Evolutionary conservation across 2,113 vertebrate species (phyloP).

Genomic region (Sturnira hondurensis): DNA sequence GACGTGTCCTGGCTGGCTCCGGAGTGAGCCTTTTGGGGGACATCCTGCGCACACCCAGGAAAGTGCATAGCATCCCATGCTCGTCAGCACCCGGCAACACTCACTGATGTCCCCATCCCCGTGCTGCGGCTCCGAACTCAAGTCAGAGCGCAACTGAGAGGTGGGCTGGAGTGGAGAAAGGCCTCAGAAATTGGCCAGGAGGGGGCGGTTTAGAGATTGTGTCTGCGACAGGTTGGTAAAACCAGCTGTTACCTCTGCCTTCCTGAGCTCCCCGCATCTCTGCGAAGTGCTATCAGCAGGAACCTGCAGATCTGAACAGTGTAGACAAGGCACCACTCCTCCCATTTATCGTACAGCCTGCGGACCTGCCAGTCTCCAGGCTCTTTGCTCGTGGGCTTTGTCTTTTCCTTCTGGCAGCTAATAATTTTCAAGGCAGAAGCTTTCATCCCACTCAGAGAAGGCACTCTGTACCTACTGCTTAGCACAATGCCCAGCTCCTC

Average conservation of each 20-base stretch:
- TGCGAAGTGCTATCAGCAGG: no score
- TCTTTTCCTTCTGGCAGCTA: neutral
- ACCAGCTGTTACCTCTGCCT: neutral
- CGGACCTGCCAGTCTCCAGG: neutral
- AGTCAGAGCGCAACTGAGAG: no score
- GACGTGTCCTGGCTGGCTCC: fast-evolving
- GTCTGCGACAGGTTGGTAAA: neutral
- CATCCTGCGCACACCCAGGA: neutral
- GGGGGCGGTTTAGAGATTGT: neutral
- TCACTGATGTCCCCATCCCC: fast-evolving
- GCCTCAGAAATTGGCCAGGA: neutral
- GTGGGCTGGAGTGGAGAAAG: neutral
- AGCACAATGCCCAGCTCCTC: neutral
- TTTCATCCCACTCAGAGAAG: neutral
- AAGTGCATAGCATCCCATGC: fast-evolving
- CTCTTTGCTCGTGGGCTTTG: neutral
- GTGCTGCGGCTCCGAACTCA: neutral
- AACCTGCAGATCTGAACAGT: neutral
- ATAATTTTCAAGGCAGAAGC: neutral
- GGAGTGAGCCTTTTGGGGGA: neutral
- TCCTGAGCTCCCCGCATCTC: neutral
- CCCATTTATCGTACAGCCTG: neutral
- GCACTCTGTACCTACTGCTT: neutral
- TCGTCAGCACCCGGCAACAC: fast-evolving
- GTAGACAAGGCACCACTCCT: neutral